Conservation (phyloP, 2,888 invertebrate genomes). For the Geotrupes spiniger region DNA sequence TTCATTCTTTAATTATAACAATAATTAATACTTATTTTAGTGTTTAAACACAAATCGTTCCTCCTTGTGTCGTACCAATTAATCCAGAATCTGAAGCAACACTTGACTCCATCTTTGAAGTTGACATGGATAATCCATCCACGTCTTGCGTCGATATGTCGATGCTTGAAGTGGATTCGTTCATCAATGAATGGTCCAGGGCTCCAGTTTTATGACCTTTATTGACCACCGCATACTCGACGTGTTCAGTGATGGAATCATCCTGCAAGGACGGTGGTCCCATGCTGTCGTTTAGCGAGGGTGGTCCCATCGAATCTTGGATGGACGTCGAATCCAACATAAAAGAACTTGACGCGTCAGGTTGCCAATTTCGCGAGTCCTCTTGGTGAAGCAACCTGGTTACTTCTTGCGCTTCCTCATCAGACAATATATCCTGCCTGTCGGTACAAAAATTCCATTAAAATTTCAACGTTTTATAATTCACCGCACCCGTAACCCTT, state of each 20-base stretch:
- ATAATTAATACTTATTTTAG: too few species aligned
- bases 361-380: conserved; percentile 44
- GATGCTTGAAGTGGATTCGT: conserved; percentile 46
- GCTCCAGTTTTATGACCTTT: conserved; percentile 25
- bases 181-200: conserved; percentile 29
- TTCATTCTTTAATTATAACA: too few species aligned
- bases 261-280: conserved; percentile 46
- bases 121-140: conserved; percentile 37
- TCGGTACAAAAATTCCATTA: conserved; percentile 1
- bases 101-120: conserved; percentile 45
- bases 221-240: conserved; percentile 30
- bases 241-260: conserved; percentile 39
- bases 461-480: too few species aligned
- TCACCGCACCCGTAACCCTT: too few species aligned
- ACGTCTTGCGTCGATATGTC: conserved; percentile 42
- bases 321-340: conserved; percentile 50
- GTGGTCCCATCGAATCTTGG: conserved; percentile 46
- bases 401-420: conserved; percentile 89
- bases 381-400: conserved; percentile 73
- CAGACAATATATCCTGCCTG: conserved; percentile 61
- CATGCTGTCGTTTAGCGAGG: conserved; percentile 46
- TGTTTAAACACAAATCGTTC: too few species aligned
- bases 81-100: conserved; percentile 47
- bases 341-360: conserved; percentile 48
- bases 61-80: too few species aligned